phyloP scores from a whole-genome alignment of 2,888 invertebrate genomes.

The Drosophila sordidula region DNA sequence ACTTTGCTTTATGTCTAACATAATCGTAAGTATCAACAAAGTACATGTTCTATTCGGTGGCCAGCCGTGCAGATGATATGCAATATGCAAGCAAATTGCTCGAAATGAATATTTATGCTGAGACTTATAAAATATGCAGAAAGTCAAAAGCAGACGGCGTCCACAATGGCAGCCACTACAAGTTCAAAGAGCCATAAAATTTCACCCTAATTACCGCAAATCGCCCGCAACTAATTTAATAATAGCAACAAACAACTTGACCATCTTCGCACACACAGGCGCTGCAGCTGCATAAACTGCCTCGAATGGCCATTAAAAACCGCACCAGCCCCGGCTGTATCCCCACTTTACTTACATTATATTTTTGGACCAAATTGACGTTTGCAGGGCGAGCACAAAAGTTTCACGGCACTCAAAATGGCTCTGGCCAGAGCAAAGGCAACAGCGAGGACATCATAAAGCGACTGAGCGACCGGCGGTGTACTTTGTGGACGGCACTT shows the following conservation, averaged over 20 bases:
- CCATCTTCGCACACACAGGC: constrained; percentile 14
- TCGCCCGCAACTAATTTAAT: constrained; percentile 80
- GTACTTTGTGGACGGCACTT: constrained; percentile 14
- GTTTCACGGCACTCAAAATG: constrained; percentile 63
- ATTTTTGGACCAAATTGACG: constrained; percentile 64
- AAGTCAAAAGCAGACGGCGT: constrained; percentile 23
- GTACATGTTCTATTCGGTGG: not conserved
- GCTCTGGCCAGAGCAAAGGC: constrained; percentile 48
- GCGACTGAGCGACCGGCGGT: not conserved
- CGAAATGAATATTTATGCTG: constrained; percentile 33
- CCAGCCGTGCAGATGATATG: not conserved
- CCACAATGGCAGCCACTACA: constrained; percentile 13
- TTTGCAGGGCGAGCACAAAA: constrained; percentile 57
- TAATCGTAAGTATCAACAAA: not conserved
- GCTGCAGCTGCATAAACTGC: constrained; percentile 70
- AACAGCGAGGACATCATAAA: constrained; percentile 45
- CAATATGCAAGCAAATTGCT: constrained; percentile 11
- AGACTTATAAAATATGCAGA: constrained; percentile 28
- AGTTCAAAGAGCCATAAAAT: constrained; percentile 66
- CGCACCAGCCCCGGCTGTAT: not conserved
- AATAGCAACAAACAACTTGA: constrained; percentile 63
- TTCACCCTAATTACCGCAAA: constrained; percentile 75
- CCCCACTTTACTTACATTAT: constrained; percentile 11
- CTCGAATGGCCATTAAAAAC: constrained; percentile 73
- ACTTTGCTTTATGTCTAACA: not conserved